Conservation (phyloP, 2,888 invertebrate genomes). For the Eristalis tenax region DNA sequence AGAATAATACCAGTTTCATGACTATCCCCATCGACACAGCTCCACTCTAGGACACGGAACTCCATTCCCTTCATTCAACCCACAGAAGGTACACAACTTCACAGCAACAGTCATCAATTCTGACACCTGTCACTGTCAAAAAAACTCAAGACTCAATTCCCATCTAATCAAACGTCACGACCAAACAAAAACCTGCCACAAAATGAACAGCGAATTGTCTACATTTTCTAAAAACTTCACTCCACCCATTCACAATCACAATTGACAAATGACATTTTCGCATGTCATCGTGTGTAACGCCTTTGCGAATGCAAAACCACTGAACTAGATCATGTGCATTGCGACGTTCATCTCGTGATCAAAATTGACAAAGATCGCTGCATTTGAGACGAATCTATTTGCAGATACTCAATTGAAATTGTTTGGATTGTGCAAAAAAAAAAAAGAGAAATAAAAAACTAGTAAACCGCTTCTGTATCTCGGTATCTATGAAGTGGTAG, state of each 20-base stretch:
- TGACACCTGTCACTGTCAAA: background rate
- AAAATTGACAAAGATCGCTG: constrained; percentile 3
- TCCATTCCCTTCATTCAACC: too few relatives aligned
- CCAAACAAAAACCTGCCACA: background rate
- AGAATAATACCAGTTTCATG: too few relatives aligned
- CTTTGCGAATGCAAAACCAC: background rate
- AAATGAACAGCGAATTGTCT: background rate
- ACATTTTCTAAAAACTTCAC: background rate
- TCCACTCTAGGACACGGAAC: too few relatives aligned
- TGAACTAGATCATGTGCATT: constrained; percentile 5
- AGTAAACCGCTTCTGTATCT: background rate
- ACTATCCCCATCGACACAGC: too few relatives aligned
- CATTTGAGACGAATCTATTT: background rate
- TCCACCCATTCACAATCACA: background rate
- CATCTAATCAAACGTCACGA: background rate
- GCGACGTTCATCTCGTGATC: constrained; percentile 12
- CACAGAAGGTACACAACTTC: too few relatives aligned
- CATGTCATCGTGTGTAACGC: background rate
- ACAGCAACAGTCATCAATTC: background rate
- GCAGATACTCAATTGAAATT: background rate
- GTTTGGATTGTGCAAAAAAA: constrained; percentile 8
- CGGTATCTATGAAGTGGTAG: constrained; percentile 32
- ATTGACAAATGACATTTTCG: background rate
- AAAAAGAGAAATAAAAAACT: background rate
- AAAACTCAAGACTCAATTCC: background rate